A percentile compares a stretch with the other conserved stretches of the same genome.
Evolutionary conservation across 2,113 vertebrate genomes (phyloP).

Genomic region (Antennarius striatus): DNA sequence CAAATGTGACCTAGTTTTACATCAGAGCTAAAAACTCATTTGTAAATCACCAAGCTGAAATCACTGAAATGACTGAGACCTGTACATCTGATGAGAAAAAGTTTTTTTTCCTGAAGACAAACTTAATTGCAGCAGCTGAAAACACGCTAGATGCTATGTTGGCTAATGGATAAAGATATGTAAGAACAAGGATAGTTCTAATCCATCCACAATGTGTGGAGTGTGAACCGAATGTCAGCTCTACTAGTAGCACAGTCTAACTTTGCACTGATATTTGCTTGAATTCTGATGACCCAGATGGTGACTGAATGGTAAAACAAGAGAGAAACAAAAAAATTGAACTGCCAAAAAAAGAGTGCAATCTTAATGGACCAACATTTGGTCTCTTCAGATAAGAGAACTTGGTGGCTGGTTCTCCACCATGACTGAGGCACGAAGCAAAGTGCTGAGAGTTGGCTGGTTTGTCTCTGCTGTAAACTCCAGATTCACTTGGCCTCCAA

Average conservation of each 20-base stretch:
- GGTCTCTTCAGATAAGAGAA: slow-evolving; percentile 50
- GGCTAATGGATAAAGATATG: slow-evolving; percentile 3
- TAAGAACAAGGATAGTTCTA: not conserved
- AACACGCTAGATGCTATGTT: not conserved
- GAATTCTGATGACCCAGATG: slow-evolving; percentile 34
- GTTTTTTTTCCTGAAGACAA: not conserved
- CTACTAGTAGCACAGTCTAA: not conserved
- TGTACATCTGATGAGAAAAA: not conserved
- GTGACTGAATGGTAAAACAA: slow-evolving; percentile 14
- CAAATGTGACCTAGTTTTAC: not conserved
- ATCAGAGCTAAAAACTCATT: not conserved
- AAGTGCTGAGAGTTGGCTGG: slow-evolving; percentile 74
- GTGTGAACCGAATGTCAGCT: not conserved
- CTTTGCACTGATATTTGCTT: slow-evolving; percentile 27
- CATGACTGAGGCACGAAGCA: slow-evolving; percentile 41
- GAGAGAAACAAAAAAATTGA: slow-evolving; percentile 24
- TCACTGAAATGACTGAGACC: not conserved
- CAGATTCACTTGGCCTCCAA: slow-evolving; percentile 85
- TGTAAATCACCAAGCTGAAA: not conserved
- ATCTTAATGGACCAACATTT: slow-evolving; percentile 48
- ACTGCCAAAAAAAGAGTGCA: slow-evolving; percentile 63
- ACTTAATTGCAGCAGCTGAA: not conserved
- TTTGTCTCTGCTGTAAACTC: slow-evolving; percentile 55
- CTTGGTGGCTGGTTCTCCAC: slow-evolving; percentile 60
- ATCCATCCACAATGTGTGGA: not conserved